Evolutionary conservation across 2,888 invertebrate species (phyloP), one percentile per base, ranked within the genome.

Genomic region (Heterodera filipjevi): DNA sequence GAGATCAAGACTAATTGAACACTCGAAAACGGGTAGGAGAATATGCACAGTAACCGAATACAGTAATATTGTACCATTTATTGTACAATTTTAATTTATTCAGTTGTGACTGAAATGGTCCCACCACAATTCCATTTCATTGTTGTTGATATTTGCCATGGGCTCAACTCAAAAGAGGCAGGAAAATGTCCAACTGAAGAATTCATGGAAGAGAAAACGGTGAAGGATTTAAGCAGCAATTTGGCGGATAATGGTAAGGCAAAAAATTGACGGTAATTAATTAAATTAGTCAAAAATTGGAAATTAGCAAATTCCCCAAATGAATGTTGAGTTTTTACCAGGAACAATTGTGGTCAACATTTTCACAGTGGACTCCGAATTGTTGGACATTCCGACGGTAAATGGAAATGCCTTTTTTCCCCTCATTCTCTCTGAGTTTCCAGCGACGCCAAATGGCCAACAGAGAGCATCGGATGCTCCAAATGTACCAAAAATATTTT

Each of bases 391-490:
- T 30, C 66, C 75, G 10, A n/a, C 64, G 32, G 75, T 75, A 39
- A 59, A 6, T 8, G 10, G n/a, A 64, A 75, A 32, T 16, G 19
- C 1, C n/a, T 6, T 27, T 59, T 59, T 27, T 59, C 30, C 14
- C 0, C 22, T 12, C 12, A 64, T 33, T 35, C 19, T 32, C 30
- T 32, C 3, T 3, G 32, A 14, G 39, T 59, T 74, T 64, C 6
- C 46, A 75, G 75, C 75, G 66, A 46, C 75, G 66, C 8, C 75
- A 75, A 75, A n/a, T 75, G 19, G 75, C 75, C 46, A 75, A 75
- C 46, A 66, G 59, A 30, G 75, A 66, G 35, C 75, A 66, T 27
- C 66, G 46, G 46, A 59, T 53, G 44, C 53, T 75, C 2, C 75
- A 75, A 64, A 64, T 75, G 19, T 75, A 66, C 46, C 46, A 75